These are phyloP conservation scores for Rhinichthys klamathensis DNA, from an alignment of 2,113 vertebrate genomes.

Conservation along the genomic window DNA sequence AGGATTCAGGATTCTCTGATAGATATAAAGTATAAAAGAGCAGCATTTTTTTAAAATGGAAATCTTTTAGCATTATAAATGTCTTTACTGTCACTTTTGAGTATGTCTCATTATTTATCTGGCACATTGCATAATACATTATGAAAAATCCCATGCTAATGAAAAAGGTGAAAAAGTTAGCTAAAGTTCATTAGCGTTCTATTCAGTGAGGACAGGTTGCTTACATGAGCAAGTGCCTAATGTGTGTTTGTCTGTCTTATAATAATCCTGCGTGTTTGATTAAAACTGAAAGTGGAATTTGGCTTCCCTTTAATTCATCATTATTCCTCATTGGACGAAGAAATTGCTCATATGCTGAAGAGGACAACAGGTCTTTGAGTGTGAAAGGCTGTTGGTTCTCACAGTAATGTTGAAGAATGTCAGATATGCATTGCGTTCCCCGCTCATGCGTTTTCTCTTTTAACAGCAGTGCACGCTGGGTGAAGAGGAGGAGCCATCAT, in stretches of 20 bases:
- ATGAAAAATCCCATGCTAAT: not conserved
- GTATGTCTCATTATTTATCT: too few relatives aligned
- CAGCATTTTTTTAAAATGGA: too few relatives aligned
- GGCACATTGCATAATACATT: not conserved
- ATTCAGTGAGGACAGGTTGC: not conserved
- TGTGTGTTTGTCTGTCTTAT: constrained; percentile 13
- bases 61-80: too few relatives aligned
- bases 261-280: constrained; percentile 48
- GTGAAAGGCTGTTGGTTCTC: constrained; percentile 21
- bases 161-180: too few relatives aligned
- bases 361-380: not conserved
- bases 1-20: too few relatives aligned
- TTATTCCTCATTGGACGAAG: constrained; percentile 32
- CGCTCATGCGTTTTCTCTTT: constrained; percentile 56
- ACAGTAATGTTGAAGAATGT: constrained; percentile 51
- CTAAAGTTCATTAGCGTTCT: too few relatives aligned
- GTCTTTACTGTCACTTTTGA: too few relatives aligned
- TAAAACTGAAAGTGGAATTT: constrained; percentile 51
- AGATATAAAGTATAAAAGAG: too few relatives aligned
- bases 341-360: not conserved
- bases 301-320: constrained; percentile 48
- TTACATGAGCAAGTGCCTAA: not conserved
- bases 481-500: constrained; percentile 75
- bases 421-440: constrained; percentile 56
- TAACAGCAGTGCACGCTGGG: constrained; percentile 54